Percentiles rank a stretch among this genome's conserved stretches.
phyloP scores from a whole-genome alignment of 2,113 vertebrate genomes.

The Phaetusa simplex region DNA sequence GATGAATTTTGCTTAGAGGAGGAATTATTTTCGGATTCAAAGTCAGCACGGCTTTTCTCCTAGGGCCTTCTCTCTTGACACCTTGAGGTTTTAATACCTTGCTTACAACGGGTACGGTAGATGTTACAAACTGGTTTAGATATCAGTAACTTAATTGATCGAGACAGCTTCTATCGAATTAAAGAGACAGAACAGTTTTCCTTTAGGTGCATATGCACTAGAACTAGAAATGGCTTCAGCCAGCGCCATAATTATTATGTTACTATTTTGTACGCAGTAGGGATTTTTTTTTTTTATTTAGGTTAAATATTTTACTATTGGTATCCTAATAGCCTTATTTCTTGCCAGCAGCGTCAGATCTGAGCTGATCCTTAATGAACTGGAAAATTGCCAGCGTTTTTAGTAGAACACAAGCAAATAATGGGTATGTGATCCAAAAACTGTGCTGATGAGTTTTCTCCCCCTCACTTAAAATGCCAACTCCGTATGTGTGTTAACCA shows the following conservation, averaged over 20 bases:
- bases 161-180: background rate
- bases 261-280: background rate
- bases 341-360: conserved; percentile 5
- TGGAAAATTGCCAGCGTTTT: conserved; percentile 42
- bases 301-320: conserved; percentile 33
- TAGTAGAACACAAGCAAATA: conserved; percentile 14
- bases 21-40: background rate
- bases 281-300: background rate
- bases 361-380: conserved; percentile 33
- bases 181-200: background rate
- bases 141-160: background rate
- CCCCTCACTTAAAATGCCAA: background rate
- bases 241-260: background rate
- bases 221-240: background rate
- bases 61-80: background rate
- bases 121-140: background rate
- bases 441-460: background rate
- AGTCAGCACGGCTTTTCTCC: background rate
- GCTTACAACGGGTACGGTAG: background rate
- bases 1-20: background rate
- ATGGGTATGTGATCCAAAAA: background rate
- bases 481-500: background rate
- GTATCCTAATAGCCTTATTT: background rate
- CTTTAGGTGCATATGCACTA: background rate
- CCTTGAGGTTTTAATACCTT: background rate